Evolutionary conservation across 2,113 vertebrate genomes (phyloP), one percentile per base, ranked within the genome.

Genomic region (Alexandromys fortis): DNA sequence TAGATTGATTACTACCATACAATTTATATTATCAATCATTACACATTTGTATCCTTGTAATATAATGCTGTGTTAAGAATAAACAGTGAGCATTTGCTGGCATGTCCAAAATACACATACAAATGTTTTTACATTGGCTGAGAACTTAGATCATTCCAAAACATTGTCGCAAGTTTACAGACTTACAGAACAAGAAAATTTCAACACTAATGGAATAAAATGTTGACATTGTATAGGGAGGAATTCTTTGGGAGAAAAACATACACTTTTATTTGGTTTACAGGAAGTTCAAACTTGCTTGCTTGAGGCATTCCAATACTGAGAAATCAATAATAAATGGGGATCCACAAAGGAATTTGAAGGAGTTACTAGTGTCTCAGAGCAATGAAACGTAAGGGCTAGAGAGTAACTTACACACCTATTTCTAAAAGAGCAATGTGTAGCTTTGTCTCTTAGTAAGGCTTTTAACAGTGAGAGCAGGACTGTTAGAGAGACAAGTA

Each of bases 1-100:
- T 94, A 90, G 10, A 92, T 30, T 89, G n/a, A 90, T 58, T 85
- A 89, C 58, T 76, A 72, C 86, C 72, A 65, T 76, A 95, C 91
- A 92, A 92, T 30, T 49, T 16, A 49, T 38, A 77, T 65, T 33
- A 2, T n/a, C 42, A 42, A 14, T 73, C 22, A 83, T 1, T 42
- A 13, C 5, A 87, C 28, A 67, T 79, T 72, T 55, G 7, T 86
- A 55, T 77, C 17, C 81, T 67, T 89, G 75, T 77, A 87, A 85
- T 65, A 1, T 7, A 76, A 2, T 81, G 6, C n/a, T 75, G 19
- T 45, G 67, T 77, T 96, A n/a, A 67, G 88, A 91, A 85, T 63
- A 92, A 91, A 58, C 70, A 89, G 17, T 72, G 4, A 85, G 22
- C 13, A 55, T 85, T 83, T 89, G 1, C 28, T 72, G 90, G 13